phyloP scores from a whole-genome alignment of 2,113 vertebrate species.

The Lamprologus speciosus region DNA sequence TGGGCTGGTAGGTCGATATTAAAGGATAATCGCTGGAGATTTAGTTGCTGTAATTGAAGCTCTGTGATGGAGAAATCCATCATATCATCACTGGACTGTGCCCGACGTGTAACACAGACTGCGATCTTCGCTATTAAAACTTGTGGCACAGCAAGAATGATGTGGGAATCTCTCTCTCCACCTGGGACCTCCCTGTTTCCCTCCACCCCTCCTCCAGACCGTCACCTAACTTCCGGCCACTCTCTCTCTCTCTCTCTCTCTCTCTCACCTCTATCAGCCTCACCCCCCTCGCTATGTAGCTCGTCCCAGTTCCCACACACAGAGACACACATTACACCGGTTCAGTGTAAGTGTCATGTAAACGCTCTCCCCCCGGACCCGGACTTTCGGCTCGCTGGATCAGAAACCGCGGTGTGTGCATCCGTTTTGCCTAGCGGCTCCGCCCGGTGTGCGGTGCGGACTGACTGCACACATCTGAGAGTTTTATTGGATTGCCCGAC shows the following conservation, averaged over 20 bases:
- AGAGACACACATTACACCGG: neutral
- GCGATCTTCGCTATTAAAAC: neutral
- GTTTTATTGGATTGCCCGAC: slow-evolving; percentile 25
- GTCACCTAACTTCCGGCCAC: slow-evolving; percentile 57
- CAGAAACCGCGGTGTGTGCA: neutral
- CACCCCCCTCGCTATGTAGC: neutral
- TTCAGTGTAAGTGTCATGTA: neutral
- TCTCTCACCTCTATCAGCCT: neutral
- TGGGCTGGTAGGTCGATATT: neutral
- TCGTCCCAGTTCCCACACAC: neutral
- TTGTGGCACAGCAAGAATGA: neutral
- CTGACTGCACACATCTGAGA: neutral
- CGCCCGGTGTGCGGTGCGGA: slow-evolving; percentile 13
- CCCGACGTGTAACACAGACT: neutral
- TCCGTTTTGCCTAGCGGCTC: neutral
- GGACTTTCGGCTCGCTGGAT: neutral
- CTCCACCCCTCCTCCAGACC: slow-evolving; percentile 12
- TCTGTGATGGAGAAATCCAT: neutral
- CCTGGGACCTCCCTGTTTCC: slow-evolving; percentile 39
- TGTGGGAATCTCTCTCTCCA: neutral
- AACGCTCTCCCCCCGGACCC: neutral
- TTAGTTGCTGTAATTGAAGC: neutral
- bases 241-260: neutral
- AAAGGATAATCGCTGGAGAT: neutral
- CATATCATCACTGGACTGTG: neutral